Evolutionary conservation across 2,888 invertebrate genomes (phyloP), one percentile per base, ranked within the genome.

Genomic region (Graphium colonna): DNA sequence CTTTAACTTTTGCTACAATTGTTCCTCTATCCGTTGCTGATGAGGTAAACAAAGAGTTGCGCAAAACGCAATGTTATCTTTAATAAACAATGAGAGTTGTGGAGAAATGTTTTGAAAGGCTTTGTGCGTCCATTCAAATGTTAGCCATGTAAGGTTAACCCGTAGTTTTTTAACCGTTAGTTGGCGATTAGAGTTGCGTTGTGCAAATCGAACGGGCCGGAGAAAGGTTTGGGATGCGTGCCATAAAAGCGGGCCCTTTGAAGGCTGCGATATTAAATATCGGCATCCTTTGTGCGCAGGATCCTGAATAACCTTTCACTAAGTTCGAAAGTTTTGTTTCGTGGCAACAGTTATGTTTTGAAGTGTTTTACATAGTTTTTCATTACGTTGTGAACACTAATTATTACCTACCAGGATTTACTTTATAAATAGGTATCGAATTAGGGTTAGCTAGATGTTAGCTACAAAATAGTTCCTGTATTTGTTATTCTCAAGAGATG

Each of bases 311-410:
- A 69, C 60, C 68, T 65, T 60, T 57, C 65, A 72, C 55, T 57
- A 62, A 57, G 60, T 66, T 74, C 75, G 79, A 84, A 82, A 84
- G 77, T 82, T 85, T 83, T 79, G 79, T 86, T 82, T 73, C 60
- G 26, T 52, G 53, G 67, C 74, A 82, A 80, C 77, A 79, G 83
- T 84, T 83, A 82, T 47, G 50, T 56, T 55, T 57, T 64, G 0
- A 0, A 31, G 8, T 33, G 7, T 31, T 44, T 21, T 5, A 21
- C 21, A 3, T 5, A 21, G 21, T 21, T 21, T 21, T 21, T 2
- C 21, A 21, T 21, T 2, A 21, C 21, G 21, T n/a, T n/a, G n/a
- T n/a, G n/a, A n/a, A n/a, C n/a, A n/a, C n/a, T n/a, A n/a, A n/a
- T n/a, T n/a, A n/a, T n/a, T n/a, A n/a, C n/a, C n/a, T n/a, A n/a